Evolutionary conservation across 2,797 vertebrate genomes (phyloP), one percentile per base, ranked within the genome.

Genomic region (Clarias platycephalus): DNA sequence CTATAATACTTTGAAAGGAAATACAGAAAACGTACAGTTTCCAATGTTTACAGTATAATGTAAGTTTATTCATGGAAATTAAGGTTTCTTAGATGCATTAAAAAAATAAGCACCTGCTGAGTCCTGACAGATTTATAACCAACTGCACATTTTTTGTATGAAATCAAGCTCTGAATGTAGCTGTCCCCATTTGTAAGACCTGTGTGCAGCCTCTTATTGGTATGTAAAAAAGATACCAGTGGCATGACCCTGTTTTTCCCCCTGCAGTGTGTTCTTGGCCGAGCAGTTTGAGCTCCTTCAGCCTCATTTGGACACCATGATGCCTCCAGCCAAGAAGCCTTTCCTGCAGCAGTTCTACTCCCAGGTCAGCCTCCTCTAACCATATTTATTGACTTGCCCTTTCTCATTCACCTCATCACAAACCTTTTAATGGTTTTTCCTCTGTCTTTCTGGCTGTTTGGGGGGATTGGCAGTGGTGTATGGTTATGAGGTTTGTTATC

Each of bases 301-400:
- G 91, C 95, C 96, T 55, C 97, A 99, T 92, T 95, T 99, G 83
- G 98, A 99, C 92, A 94, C 95, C 0, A 98, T 99, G 95, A 99
- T 99, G 97, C 98, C 98, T 85, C 95, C 97, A 86, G 97, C 96
- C 85, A 99, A 99, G 94, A 99, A 99, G 82, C 97, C 98, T 68
- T 99, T 99, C 90, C 96, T 99, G 63, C 98, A 99, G 81, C 98
- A 99, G 93, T 99, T 99, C 91, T 99, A 99, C 88, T 99, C 98
- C 82, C 98, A 99, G 97, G 98, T 99, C 87, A 91, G 87, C 67
- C 31, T 81, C n/a, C 55, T 74, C 63, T 2, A n/a, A 49, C 24
- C 37, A 81, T 76, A 74, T 86, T 82, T 88, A 80, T 63, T 74
- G 66, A 84, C 40, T 31, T 88, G 75, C 86, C 71, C 84, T 79